These are phyloP conservation scores for Progne subis DNA, from an alignment of 2,113 vertebrate genomes.

Conservation along the genomic window DNA sequence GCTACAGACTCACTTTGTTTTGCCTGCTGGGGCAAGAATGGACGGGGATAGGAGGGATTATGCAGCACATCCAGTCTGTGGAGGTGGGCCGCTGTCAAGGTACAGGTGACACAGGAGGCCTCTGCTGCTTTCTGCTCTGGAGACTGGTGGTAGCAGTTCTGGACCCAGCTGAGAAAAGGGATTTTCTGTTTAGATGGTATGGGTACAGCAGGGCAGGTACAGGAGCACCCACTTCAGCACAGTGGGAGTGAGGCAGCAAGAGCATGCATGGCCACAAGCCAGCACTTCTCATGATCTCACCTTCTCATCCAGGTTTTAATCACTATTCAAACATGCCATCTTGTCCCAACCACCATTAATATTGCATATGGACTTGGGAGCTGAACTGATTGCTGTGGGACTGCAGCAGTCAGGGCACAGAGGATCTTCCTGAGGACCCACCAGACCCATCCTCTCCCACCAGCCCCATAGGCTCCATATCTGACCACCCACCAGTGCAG, in stretches of 20 bases:
- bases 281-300: neutral
- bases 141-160: constrained; percentile 58
- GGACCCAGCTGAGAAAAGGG: constrained; percentile 39
- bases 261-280: accelerated
- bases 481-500: accelerated
- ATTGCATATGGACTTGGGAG: constrained; percentile 72
- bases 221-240: neutral
- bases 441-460: neutral
- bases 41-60: neutral
- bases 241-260: neutral
- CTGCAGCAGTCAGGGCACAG: constrained; percentile 53
- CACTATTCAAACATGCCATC: constrained; percentile 76
- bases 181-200: neutral
- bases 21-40: neutral
- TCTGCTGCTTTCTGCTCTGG: constrained; percentile 17
- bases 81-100: neutral
- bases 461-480: neutral
- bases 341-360: constrained; percentile 71
- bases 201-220: neutral
- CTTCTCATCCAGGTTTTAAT: constrained; percentile 77
- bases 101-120: neutral
- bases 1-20: neutral
- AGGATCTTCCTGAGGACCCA: neutral
- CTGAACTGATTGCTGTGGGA: constrained; percentile 75
- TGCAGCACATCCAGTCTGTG: neutral